Percentiles rank a stretch among this genome's conserved stretches.
These are phyloP conservation scores for Festucalex cinctus DNA, from an alignment of 2,113 vertebrate genomes.

Conservation along the genomic window DNA sequence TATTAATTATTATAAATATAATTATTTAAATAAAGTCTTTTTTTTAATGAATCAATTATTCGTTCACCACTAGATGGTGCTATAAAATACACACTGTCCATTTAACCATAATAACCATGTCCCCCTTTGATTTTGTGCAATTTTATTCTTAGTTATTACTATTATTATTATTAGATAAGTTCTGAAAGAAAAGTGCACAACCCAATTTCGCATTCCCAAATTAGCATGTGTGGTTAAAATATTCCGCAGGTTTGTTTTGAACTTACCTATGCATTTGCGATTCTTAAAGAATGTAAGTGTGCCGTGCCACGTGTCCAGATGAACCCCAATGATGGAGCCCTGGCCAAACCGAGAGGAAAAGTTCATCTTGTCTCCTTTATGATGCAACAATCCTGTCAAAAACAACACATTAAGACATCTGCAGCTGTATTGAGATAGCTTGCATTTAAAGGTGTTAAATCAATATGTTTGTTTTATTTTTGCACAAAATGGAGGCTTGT, in stretches of 20 bases:
- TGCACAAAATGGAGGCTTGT: background rate
- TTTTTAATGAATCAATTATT: no score
- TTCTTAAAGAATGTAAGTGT: conserved; percentile 96
- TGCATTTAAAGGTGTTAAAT: background rate
- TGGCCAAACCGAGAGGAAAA: conserved; percentile 94
- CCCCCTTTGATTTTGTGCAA: background rate
- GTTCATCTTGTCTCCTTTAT: conserved; percentile 90
- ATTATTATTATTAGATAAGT: no score
- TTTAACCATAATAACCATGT: no score
- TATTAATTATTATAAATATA: no score
- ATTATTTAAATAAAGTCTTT: no score
- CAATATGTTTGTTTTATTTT: background rate
- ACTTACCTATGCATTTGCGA: conserved; percentile 91
- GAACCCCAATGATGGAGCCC: conserved; percentile 96
- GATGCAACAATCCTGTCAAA: conserved; percentile 85
- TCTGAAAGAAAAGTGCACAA: no score
- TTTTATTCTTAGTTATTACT: background rate
- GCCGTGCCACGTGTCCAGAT: conserved; percentile 94
- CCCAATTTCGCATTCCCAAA: background rate
- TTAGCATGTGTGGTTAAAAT: background rate
- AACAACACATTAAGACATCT: background rate
- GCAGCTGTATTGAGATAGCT: background rate
- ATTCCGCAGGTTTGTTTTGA: background rate
- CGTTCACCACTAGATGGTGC: no score
- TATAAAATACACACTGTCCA: no score